Percentiles rank a stretch among this genome's conserved stretches.
phyloP scores from a whole-genome alignment of 92 coral and sea anemone genomes.

The Micromussa lordhowensis region DNA sequence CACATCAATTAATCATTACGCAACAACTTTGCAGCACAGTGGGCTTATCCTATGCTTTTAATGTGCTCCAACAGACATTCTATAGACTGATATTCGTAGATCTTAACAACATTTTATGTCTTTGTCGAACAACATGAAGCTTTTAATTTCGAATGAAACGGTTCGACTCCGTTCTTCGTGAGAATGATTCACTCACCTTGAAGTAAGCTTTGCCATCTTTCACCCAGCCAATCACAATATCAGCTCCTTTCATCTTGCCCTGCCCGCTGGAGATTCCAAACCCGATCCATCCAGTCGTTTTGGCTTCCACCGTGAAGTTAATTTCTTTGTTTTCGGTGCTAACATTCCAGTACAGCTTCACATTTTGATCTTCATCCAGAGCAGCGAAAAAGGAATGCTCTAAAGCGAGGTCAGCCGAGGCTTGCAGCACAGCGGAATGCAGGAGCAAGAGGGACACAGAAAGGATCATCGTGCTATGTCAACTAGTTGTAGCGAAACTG shows the following conservation, averaged over 20 bases:
- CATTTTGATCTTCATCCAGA: conserved; percentile 26
- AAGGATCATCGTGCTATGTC: too few relatives aligned
- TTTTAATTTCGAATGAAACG: too few relatives aligned
- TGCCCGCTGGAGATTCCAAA: conserved; percentile 71
- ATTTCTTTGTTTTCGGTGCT: conserved; percentile 24
- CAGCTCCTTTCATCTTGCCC: conserved; percentile 74
- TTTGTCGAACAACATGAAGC: too few relatives aligned
- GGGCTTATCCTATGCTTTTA: too few relatives aligned
- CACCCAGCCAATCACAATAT: conserved; percentile 75
- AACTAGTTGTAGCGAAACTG: too few relatives aligned
- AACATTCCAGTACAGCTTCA: conserved; percentile 68
- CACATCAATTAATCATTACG: too few relatives aligned
- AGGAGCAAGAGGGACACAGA: too few relatives aligned
- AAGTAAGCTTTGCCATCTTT: conserved; percentile 62
- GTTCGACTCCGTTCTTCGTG: too few relatives aligned
- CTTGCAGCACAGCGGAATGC: neutral
- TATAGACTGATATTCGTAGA: too few relatives aligned
- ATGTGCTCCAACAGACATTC: too few relatives aligned
- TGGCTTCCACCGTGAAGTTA: conserved; percentile 65
- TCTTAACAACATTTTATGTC: too few relatives aligned
- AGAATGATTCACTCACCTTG: conserved; percentile 53
- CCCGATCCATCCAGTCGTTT: conserved; percentile 76
- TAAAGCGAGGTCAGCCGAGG: neutral
- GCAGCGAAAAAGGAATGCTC: neutral
- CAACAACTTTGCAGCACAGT: too few relatives aligned